These are phyloP conservation scores for Minunthozetes semirufus DNA, from an alignment of 2,888 invertebrate species.

Conservation along the genomic window DNA sequence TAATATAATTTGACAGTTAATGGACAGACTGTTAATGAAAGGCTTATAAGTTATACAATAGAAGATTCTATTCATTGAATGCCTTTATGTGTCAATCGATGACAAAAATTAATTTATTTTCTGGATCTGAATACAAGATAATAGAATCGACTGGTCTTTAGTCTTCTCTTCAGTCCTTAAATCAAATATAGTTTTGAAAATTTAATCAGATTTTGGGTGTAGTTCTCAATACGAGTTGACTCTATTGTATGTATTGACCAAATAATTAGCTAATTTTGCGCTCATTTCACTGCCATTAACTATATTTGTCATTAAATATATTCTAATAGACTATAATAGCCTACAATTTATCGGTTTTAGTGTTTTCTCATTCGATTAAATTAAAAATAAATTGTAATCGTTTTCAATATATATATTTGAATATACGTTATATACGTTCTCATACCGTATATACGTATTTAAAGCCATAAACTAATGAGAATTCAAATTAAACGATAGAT, in stretches of 20 bases:
- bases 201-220: background rate
- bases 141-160: background rate
- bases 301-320: background rate
- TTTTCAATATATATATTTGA: background rate
- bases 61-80: background rate
- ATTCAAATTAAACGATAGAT: too few relatives aligned
- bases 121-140: background rate
- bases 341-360: background rate
- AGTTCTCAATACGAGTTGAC: background rate
- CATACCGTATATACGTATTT: too few relatives aligned
- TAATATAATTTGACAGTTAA: conserved; percentile 1
- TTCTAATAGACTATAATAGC: background rate
- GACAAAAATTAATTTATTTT: background rate
- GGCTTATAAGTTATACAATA: background rate
- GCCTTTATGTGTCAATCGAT: background rate
- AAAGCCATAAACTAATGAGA: too few relatives aligned
- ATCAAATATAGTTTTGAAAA: background rate
- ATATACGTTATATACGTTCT: too few relatives aligned
- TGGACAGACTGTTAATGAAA: background rate
- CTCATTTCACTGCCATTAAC: background rate
- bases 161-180: background rate
- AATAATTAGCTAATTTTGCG: conserved; percentile 2
- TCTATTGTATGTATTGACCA: too few relatives aligned
- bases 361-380: background rate
- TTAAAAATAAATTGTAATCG: background rate